Evolutionary conservation across 2,113 vertebrate species (phyloP), one percentile per base, ranked within the genome.

Genomic region (Thermophis baileyi): DNA sequence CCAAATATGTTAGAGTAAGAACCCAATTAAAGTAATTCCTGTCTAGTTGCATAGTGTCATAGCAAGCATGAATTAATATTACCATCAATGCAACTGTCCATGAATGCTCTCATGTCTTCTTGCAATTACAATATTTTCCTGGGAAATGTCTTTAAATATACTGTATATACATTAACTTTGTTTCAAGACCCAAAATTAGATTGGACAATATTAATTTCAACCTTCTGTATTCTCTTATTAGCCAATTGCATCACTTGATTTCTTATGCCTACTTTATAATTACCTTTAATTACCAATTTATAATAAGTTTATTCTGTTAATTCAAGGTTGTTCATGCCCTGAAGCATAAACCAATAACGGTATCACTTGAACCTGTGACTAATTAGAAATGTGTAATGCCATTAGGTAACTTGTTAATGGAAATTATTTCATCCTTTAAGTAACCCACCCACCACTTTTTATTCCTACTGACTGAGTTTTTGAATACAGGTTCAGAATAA

Each of bases 281-380:
- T 97, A 97, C 93, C 94, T 95, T 95, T 97, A 97, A 98, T 98
- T 97, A 96, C 94, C 96, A 94, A 90, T 96, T 96, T 97, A 96
- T 97, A 97, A 97, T 96, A 96, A 96, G 96, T 97, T 98, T 98
- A 98, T 97, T 97, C 97, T 95, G 95, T 96, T 97, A 97, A 98
- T 95, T 97, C 94, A 96, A 91, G 93, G 90, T 88, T 95, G 96
- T 96, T 96, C 96, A 93, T 97, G 95, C 95, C 97, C 96, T 94
- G 93, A 97, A 96, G 93, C 95, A 94, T 94, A 96, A 96, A 96
- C 94, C 94, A 96, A 95, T 96, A 93, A 90, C 96, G 93, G 94
- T 95, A 96, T 30, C 27, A 95, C 95, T 97, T 95, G 96, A 97
- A 97, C 94, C 90, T 96, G 57, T 9, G 10, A 92, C 92, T 94